Base-by-base conservation (phyloP, 2,113 vertebrate genomes). In the Machaerirhynchus nigripectus region DNA sequence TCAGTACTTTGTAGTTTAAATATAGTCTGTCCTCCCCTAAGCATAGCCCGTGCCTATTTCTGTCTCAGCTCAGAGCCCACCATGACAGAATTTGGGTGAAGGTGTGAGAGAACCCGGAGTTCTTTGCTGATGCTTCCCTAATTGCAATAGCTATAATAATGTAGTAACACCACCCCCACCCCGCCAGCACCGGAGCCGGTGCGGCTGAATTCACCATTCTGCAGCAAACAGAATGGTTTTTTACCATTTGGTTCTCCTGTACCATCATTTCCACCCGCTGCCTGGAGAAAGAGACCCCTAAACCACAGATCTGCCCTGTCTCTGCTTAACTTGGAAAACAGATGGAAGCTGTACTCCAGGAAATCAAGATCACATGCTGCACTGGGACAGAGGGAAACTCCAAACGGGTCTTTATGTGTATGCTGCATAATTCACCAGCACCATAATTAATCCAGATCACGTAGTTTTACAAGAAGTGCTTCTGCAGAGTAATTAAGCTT, bases 401-500 rank as follows among this genome's bases (percentile, higher is more conserved):
- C 86, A 92, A 22, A 40, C 7, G 46, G 56, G 64, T 69, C 69
- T 73, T 21, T 42, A 7, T 70, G 87, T 46, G 27, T 19, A 12
- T 7, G 64, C 73, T 95, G 74, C 67, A 59, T 47, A 88, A 93
- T 93, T 88, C 74, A 90, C 69, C 75, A 60, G 61, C 68, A 39
- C 31, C 52, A 30, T 68, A 77, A 92, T 83, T 84, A 87, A 97
- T 75, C 96, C 93, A 82, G 73, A 94, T 61, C 85, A 77, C 53
- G 85, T 63, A 77, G 64, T 73, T 91, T 44, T 57, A 95, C 93
- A 92, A 80, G 67, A 71, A 94, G 71, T 70, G 68, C 75, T 93
- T 89, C 90, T 81, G 79, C 94, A 93, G 71, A 83, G 81, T 95
- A 97, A 97, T 95, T 95, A 96, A 96, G 61, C 61, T 92, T 68